Evolutionary conservation across 2,888 invertebrate species (phyloP), one percentile per base, ranked within the genome.

Genomic region (Polydrusus tereticollis): DNA sequence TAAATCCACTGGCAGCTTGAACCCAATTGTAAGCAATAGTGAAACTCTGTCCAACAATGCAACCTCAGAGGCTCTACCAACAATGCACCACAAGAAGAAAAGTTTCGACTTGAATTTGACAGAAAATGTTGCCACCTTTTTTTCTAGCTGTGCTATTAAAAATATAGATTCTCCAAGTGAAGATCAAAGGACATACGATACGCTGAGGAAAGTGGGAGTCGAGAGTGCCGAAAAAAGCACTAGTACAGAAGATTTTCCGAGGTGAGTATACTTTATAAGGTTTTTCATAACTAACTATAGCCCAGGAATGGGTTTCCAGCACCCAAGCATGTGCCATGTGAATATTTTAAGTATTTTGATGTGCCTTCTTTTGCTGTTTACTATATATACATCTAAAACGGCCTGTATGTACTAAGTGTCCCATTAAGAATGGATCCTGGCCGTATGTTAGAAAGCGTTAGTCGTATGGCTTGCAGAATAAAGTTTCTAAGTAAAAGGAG

Each of bases 141-240:
- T 70, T 50, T 57, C 69, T 1, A 67, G 43, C 14, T 72, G 71
- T 63, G 43, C 29, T 5, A 57, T 71, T 4, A 74, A 79, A 62
- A 75, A 81, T 59, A 76, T 83, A 18, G 83, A 85, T 77, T 85
- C 85, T n/a, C 86, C 86, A 0, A 86, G 85, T 75, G 86, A 86
- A 76, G 86, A 86, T 76, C 85, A 86, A 74, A 82, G 81, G 77
- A 85, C 85, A 6, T 86, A 85, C 60, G 85, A 86, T 75, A 84
- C 81, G 12, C 75, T 85, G 16, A 78, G 85, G 14, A 85, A 84
- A 76, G 77, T 83, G 33, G 84, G 84, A 0, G 85, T 86, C 14
- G 79, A 82, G 75, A 84, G 83, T 77, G 82, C 83, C 16, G 85
- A 86, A 72, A 86, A 86, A 76, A 80, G 85, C 63, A 85, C 85